Evolutionary conservation across 2,113 vertebrate genomes (phyloP), one percentile per base, ranked within the genome.

Genomic region (Chaetorhynchus papuensis): DNA sequence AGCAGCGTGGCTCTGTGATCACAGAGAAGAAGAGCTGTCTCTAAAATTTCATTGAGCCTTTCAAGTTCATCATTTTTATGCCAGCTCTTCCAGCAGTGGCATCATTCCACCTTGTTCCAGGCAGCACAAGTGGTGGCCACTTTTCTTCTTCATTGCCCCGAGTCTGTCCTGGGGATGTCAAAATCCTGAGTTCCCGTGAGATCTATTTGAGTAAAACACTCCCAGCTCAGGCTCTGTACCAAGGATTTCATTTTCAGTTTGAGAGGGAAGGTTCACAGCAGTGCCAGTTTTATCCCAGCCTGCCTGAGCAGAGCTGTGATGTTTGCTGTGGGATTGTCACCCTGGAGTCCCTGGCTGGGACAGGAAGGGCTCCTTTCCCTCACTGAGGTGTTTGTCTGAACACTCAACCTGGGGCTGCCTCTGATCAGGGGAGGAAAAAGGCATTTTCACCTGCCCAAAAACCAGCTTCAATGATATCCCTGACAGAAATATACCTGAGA

Each of bases 21-120:
- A 84, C 39, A 64, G n/a, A 30, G 72, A 22, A 68, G 52, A 68
- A 31, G 24, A 87, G 28, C 75, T 87, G 13, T 68, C 65, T 89
- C 56, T 65, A 15, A 74, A 87, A 89, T 37, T 69, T 69, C 33
- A 13, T 53, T 66, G 68, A 86, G 77, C 68, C 59, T 90, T 89
- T 95, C 31, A 74, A 66, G 70, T 93, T 49, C 49, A 84, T 96
- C 61, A 87, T 84, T 91, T 90, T 95, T 92, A 68, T 71, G 42
- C 77, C 28, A 9, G 18, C 47, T 74, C 15, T 78, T 65, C n/a
- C 54, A 47, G 90, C 76, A n/a, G 4, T 19, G 44, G 33, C 52
- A 33, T 66, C 7, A 3, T 75, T 92, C 79, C 68, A n/a, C 86
- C 56, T 28, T 1, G 35, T 92, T 81, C 54, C 83, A 82, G 69